Conservation (phyloP, 2,888 invertebrate species). For the Spisula subtruncata region DNA sequence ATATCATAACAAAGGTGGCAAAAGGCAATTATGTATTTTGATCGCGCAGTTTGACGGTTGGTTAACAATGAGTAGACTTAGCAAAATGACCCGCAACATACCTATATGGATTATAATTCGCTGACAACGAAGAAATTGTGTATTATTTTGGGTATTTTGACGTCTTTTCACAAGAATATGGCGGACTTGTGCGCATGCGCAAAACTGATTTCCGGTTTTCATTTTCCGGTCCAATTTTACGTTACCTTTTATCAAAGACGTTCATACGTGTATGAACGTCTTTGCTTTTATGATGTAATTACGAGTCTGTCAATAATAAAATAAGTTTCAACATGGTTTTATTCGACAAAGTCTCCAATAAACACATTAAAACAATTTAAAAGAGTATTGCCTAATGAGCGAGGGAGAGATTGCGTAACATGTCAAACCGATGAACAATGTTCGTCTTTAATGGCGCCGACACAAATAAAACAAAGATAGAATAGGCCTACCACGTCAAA, state of each 20-base stretch:
- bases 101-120: not conserved
- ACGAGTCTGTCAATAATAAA: no score
- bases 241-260: no score
- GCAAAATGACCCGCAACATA: not conserved
- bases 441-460: no score
- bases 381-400: no score
- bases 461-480: no score
- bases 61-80: not conserved
- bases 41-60: not conserved
- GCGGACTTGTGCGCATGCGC: conserved; percentile 59
- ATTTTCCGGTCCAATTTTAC: not conserved
- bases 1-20: conserved; percentile 16
- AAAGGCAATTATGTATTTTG: not conserved
- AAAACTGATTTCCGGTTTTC: conserved; percentile 29
- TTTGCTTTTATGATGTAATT: not conserved
- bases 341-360: no score
- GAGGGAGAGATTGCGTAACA: no score
- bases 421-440: no score
- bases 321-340: no score
- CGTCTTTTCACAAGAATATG: conserved; percentile 52
- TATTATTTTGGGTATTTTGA: conserved; percentile 36
- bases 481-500: no score
- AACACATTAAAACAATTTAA: no score
- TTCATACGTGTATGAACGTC: no score
- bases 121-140: not conserved